These are phyloP conservation scores for Anoplophora glabripennis DNA, from an alignment of 1,140 invertebrate genomes.

Conservation along the genomic window DNA sequence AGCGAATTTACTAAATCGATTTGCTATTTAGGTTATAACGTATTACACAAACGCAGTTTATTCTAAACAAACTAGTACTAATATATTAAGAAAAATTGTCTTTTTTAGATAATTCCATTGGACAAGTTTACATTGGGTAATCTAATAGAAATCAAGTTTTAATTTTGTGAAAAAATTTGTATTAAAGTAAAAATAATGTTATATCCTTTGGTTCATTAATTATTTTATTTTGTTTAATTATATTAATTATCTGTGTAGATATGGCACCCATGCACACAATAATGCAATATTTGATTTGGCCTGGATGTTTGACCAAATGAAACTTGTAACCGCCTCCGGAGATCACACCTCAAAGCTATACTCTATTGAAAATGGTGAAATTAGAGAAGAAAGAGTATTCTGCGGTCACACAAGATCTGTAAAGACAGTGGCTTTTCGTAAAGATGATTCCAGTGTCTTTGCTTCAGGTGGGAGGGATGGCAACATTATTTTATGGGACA, in stretches of 20 bases:
- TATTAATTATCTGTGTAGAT: constrained; percentile 6
- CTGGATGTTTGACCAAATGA: constrained; percentile 74
- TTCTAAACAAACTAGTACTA: no score
- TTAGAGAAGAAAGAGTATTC: constrained; percentile 58
- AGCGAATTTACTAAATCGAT: no score
- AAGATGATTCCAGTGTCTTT: constrained; percentile 69
- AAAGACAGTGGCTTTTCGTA: constrained; percentile 71
- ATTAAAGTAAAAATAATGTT: no score
- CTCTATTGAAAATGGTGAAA: constrained; percentile 62
- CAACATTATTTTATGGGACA: constrained; percentile 81
- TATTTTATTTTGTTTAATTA: no score
- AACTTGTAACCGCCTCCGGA: constrained; percentile 78
- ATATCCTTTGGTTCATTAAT: no score
- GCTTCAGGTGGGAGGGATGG: constrained; percentile 79
- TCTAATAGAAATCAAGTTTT: no score
- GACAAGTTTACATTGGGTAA: no score
- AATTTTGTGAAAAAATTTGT: no score
- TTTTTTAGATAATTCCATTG: no score
- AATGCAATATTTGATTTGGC: constrained; percentile 88
- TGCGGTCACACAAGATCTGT: constrained; percentile 74
- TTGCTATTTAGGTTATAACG: no score
- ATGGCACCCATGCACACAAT: constrained; percentile 65
- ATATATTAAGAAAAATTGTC: no score
- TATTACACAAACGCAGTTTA: no score
- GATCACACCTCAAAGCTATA: constrained; percentile 77